Conservation (phyloP, 2,888 invertebrate genomes). For the Pollenia angustigena region DNA sequence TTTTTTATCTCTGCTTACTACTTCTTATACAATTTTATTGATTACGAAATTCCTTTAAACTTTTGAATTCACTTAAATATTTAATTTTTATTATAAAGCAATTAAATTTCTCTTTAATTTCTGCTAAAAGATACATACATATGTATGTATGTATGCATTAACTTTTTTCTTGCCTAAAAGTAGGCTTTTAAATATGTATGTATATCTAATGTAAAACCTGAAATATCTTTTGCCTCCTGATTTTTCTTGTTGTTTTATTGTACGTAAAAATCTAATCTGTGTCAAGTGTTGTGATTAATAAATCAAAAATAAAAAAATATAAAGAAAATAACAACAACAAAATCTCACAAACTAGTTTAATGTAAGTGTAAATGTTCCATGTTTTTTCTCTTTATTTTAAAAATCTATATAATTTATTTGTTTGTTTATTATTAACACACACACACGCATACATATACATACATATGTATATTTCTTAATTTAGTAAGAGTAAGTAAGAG, state of each 20-base stretch:
- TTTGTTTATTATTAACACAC: not conserved
- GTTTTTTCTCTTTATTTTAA: constrained; percentile 7
- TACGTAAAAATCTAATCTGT: constrained; percentile 28
- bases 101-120: constrained; percentile 18
- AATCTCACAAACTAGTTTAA: constrained; percentile 3
- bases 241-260: not conserved
- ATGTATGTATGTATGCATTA: too few relatives aligned
- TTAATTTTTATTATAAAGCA: not conserved
- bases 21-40: not conserved
- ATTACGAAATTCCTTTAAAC: not conserved
- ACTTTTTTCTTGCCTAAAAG: too few relatives aligned
- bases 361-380: constrained; percentile 20
- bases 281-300: constrained; percentile 57
- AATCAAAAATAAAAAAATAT: constrained; percentile 37
- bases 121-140: not conserved
- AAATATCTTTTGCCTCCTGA: not conserved
- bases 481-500: too few relatives aligned
- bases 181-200: too few relatives aligned
- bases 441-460: not conserved
- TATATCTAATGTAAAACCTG: not conserved
- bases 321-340: constrained; percentile 11
- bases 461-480: not conserved
- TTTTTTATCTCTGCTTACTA: too few relatives aligned
- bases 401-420: not conserved
- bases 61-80: not conserved